Evolutionary conservation across 1,140 invertebrate genomes (phyloP).

Genomic region (Brachionus sp.): DNA sequence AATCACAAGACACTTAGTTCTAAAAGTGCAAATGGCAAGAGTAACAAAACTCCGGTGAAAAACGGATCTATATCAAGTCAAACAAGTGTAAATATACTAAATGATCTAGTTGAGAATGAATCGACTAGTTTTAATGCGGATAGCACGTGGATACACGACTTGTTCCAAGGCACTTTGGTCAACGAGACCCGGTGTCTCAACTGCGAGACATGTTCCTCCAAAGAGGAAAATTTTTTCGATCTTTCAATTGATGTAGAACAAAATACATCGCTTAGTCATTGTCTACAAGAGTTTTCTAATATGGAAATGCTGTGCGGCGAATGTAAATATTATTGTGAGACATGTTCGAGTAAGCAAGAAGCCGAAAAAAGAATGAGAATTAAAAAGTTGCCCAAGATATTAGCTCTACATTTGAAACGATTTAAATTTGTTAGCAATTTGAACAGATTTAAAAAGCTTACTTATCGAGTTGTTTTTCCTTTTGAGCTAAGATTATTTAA

Average conservation of each 20-base stretch:
- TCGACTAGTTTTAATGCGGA: slow-evolving; percentile 65
- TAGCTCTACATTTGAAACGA: slow-evolving; percentile 93
- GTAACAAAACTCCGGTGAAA: background rate
- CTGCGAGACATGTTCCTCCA: slow-evolving; percentile 95
- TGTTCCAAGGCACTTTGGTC: slow-evolving; percentile 97
- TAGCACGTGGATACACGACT: slow-evolving; percentile 98
- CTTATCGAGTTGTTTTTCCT: slow-evolving; percentile 96
- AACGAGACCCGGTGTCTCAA: slow-evolving; percentile 98
- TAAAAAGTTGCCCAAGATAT: slow-evolving; percentile 93
- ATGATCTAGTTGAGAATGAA: slow-evolving; percentile 46
- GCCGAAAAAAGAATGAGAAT: slow-evolving; percentile 92
- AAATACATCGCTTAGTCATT: slow-evolving; percentile 97
- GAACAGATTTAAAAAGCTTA: slow-evolving; percentile 96
- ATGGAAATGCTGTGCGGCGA: slow-evolving; percentile 98
- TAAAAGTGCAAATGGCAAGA: background rate
- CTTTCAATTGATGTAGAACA: slow-evolving; percentile 98
- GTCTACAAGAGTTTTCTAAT: slow-evolving; percentile 92
- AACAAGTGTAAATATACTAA: slow-evolving; percentile 45
- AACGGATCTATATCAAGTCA: slow-evolving; percentile 39
- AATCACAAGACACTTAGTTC: background rate
- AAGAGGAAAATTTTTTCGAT: slow-evolving; percentile 99
- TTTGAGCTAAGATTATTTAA: slow-evolving; percentile 94
- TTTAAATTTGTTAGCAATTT: slow-evolving; percentile 99
- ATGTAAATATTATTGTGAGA: slow-evolving; percentile 99
- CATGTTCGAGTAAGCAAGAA: slow-evolving; percentile 98